These are phyloP conservation scores for Xenopus petersii DNA, from an alignment of 2,797 vertebrate species.

Conservation along the genomic window DNA sequence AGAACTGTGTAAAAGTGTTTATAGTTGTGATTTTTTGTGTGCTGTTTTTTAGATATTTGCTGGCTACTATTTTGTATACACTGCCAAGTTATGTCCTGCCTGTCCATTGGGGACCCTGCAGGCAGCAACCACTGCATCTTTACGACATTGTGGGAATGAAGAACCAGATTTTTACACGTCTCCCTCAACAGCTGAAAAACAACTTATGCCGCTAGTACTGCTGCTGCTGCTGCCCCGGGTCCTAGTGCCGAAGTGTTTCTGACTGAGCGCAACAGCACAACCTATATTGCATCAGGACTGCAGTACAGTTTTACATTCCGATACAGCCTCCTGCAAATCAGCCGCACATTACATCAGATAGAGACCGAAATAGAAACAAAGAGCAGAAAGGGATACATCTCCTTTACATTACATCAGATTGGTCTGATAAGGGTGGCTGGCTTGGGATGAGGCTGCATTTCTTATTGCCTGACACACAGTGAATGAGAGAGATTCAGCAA, in stretches of 20 bases:
- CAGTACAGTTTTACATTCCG: slow-evolving; percentile 19
- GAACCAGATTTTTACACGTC: background rate
- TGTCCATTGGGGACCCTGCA: background rate
- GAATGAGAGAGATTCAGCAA: background rate
- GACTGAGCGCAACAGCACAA: slow-evolving; percentile 15
- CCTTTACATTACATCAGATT: background rate
- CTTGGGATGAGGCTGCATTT: too few relatives aligned
- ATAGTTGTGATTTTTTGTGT: too few relatives aligned
- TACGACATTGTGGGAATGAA: slow-evolving; percentile 7
- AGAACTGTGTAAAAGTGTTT: too few relatives aligned
- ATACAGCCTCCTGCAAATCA: slow-evolving; percentile 24
- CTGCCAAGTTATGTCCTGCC: background rate
- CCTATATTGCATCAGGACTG: slow-evolving; percentile 37
- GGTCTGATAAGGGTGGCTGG: background rate
- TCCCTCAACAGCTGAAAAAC: slow-evolving; percentile 2
- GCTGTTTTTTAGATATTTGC: too few relatives aligned
- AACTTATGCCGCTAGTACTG: background rate
- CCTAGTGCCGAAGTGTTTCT: background rate
- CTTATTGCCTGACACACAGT: background rate
- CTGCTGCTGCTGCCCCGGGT: slow-evolving; percentile 5
- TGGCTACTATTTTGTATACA: too few relatives aligned
- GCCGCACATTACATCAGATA: slow-evolving; percentile 28
- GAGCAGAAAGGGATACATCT: background rate
- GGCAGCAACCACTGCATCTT: background rate
- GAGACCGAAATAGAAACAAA: background rate